Evolutionary conservation across 2,113 vertebrate species (phyloP).

Genomic region (Orcinus orca): DNA sequence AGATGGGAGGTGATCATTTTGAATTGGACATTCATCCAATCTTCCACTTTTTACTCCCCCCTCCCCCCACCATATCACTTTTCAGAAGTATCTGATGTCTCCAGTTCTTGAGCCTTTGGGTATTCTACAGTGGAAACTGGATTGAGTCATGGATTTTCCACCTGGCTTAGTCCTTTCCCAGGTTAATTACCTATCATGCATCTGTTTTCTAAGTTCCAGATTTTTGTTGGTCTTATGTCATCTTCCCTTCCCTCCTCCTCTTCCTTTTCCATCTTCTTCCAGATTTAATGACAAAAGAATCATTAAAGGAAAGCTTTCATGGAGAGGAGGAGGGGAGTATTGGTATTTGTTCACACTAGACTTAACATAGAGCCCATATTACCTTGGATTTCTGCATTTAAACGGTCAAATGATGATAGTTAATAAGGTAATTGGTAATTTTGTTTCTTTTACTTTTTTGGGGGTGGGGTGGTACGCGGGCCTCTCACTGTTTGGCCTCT

Average conservation of each 20-base stretch:
- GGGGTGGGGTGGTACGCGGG: too few species aligned
- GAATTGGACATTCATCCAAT: not conserved
- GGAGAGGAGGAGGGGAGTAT: not conserved
- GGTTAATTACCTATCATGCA: not conserved
- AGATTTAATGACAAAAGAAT: not conserved
- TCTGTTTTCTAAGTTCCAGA: not conserved
- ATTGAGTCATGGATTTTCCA: not conserved
- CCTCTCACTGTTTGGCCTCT: too few species aligned
- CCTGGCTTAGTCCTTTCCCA: not conserved
- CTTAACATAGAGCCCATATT: not conserved
- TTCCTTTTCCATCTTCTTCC: not conserved
- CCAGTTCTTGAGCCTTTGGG: not conserved
- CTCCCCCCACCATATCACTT: not conserved
- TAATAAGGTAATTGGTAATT: not conserved
- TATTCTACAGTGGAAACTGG: not conserved
- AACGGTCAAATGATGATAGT: not conserved
- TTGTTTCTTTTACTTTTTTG: not conserved
- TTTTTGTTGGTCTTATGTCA: not conserved
- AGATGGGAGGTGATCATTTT: not conserved
- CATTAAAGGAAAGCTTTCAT: not conserved
- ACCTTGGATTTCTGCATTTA: constrained; percentile 13
- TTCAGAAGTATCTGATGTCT: not conserved
- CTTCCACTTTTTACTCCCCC: not conserved
- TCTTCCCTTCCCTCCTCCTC: not conserved
- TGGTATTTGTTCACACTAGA: not conserved